Conservation (phyloP, 1,140 invertebrate species). For the Dreissena polymorpha region DNA sequence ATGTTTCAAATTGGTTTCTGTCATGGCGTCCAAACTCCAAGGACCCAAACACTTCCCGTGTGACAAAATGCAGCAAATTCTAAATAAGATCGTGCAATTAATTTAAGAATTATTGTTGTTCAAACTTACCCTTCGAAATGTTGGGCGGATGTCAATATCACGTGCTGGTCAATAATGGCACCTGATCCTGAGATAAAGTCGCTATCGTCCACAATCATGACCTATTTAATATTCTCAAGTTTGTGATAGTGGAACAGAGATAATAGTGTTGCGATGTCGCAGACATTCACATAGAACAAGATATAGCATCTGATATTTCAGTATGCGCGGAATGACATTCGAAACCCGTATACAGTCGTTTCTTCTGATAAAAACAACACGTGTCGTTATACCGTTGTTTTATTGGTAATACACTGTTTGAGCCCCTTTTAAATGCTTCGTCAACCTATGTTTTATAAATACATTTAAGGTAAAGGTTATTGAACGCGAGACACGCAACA, state of each 20-base stretch:
- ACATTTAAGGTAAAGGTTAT: not conserved
- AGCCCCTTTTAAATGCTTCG: not conserved
- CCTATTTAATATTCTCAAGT: not conserved
- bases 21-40: too few relatives aligned
- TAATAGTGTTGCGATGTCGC: too few relatives aligned
- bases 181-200: conserved; percentile 46
- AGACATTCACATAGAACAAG: too few relatives aligned
- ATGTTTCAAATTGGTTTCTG: too few relatives aligned
- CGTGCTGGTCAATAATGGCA: conserved; percentile 35
- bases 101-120: too few relatives aligned
- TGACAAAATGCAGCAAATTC: too few relatives aligned
- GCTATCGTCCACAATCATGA: conserved; percentile 14
- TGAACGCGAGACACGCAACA: not conserved
- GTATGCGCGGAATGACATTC: too few relatives aligned
- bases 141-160: conserved; percentile 50
- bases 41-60: too few relatives aligned
- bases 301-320: too few relatives aligned
- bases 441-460: not conserved
- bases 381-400: not conserved
- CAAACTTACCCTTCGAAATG: conserved; percentile 46
- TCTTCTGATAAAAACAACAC: not conserved
- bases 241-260: too few relatives aligned
- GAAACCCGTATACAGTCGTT: too few relatives aligned
- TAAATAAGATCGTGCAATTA: too few relatives aligned
- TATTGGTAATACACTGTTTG: not conserved